Evolutionary conservation across 2,888 invertebrate species (phyloP).

Genomic region (Pyralis farinalis): DNA sequence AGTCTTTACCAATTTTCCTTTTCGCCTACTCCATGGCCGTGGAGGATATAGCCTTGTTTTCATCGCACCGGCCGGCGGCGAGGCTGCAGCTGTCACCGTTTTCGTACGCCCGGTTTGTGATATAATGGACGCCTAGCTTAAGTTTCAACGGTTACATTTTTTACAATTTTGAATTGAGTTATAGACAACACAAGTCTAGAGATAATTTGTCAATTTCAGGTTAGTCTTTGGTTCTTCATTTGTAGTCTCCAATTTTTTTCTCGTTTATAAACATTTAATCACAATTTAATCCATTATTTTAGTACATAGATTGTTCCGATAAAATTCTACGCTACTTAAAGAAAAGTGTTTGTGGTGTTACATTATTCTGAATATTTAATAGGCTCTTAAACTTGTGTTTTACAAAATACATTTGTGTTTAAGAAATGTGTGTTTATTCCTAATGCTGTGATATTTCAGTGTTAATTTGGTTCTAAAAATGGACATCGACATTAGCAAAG

Average conservation of each 20-base stretch:
- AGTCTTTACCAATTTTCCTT: no score
- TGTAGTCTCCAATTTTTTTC: slow-evolving; percentile 66
- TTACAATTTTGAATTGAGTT: slow-evolving; percentile 52
- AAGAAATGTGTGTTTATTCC: slow-evolving; percentile 64
- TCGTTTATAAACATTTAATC: slow-evolving; percentile 52
- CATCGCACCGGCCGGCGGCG: no score
- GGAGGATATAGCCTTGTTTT: no score
- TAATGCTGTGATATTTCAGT: slow-evolving; percentile 64
- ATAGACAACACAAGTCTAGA: slow-evolving; percentile 55
- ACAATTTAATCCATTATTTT: slow-evolving; percentile 28
- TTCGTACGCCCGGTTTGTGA: no score
- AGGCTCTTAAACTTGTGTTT: slow-evolving; percentile 33
- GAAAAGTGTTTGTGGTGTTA: slow-evolving; percentile 21
- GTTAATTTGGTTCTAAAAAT: slow-evolving; percentile 72
- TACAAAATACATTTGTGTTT: slow-evolving; percentile 51
- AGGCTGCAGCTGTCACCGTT: no score
- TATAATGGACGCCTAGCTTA: no score
- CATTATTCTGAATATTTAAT: slow-evolving; percentile 22
- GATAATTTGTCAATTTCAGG: slow-evolving; percentile 62
- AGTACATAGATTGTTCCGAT: no score
- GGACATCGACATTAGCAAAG: slow-evolving; percentile 91
- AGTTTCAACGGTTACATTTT: slow-evolving; percentile 5
- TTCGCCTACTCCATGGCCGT: no score
- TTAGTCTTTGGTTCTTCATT: slow-evolving; percentile 69
- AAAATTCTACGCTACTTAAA: slow-evolving; percentile 19